These are phyloP conservation scores for Hippocampus kuda DNA, from an alignment of 2,797 vertebrate genomes.

Conservation along the genomic window DNA sequence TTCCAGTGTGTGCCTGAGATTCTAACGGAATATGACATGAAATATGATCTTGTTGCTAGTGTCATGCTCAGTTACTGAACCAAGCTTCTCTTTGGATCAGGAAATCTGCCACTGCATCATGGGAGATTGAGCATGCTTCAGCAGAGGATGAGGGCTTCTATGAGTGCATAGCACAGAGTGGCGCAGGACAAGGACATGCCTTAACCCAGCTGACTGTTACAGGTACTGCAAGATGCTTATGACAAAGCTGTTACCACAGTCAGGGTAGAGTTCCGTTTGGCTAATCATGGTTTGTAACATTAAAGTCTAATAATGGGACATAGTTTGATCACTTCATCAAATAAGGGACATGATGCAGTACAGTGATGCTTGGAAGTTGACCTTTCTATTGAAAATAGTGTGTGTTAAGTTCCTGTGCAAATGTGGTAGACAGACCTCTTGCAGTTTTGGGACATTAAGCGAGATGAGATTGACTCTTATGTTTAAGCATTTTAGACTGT, in stretches of 20 bases:
- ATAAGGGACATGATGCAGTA: not conserved
- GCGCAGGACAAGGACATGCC: constrained; percentile 69
- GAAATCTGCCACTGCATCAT: constrained; percentile 72
- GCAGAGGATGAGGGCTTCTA: constrained; percentile 76
- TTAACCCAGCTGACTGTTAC: constrained; percentile 68
- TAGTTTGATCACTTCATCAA: not conserved
- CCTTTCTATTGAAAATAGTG: too few relatives aligned
- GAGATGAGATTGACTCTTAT: too few relatives aligned
- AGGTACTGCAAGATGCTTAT: constrained; percentile 60
- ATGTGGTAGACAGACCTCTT: not conserved
- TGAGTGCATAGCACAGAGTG: constrained; percentile 76
- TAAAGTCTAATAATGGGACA: not conserved
- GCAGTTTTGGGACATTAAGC: too few relatives aligned
- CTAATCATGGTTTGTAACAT: not conserved
- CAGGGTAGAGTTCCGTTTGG: not conserved
- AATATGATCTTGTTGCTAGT: constrained; percentile 21
- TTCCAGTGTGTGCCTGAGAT: constrained; percentile 8
- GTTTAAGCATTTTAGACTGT: too few relatives aligned
- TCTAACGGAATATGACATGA: constrained; percentile 25
- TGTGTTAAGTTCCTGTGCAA: not conserved
- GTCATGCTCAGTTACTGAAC: constrained; percentile 14
- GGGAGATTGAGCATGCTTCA: constrained; percentile 74
- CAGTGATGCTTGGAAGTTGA: not conserved
- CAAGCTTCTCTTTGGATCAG: constrained; percentile 56
- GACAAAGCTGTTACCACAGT: constrained; percentile 8